These are phyloP conservation scores for Spinus pinus DNA, from an alignment of 2,797 vertebrate genomes.

Conservation along the genomic window DNA sequence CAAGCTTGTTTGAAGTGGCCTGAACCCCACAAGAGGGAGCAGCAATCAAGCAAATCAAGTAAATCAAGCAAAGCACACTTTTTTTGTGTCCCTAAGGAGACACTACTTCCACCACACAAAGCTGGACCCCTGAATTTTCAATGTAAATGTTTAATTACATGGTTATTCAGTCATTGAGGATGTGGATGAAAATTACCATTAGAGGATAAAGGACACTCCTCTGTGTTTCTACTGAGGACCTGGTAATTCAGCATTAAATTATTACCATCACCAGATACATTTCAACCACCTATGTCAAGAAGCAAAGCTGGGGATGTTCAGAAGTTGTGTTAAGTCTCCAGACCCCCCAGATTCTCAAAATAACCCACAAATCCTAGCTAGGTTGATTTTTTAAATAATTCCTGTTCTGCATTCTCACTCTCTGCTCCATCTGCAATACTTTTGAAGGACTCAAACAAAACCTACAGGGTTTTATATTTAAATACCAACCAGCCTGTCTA, in stretches of 20 bases:
- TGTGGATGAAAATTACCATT: neutral
- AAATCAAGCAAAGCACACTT: neutral
- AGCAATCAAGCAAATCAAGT: conserved; percentile 18
- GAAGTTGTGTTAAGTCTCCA: neutral
- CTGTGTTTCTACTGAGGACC: neutral
- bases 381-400: neutral
- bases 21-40: conserved; percentile 55
- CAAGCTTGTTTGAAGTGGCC: neutral
- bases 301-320: neutral
- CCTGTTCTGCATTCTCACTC: neutral
- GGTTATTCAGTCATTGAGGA: neutral
- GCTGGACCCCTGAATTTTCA: neutral
- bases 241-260: neutral
- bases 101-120: neutral
- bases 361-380: neutral
- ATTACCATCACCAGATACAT: neutral
- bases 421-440: neutral
- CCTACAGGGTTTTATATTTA: neutral
- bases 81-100: neutral
- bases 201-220: neutral
- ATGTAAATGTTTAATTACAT: neutral
- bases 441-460: neutral
- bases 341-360: neutral
- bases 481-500: neutral
- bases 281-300: neutral